Percentiles rank a stretch among this genome's conserved stretches.
phyloP scores from a whole-genome alignment of 1,140 invertebrate genomes.

The Drosophila obscura region DNA sequence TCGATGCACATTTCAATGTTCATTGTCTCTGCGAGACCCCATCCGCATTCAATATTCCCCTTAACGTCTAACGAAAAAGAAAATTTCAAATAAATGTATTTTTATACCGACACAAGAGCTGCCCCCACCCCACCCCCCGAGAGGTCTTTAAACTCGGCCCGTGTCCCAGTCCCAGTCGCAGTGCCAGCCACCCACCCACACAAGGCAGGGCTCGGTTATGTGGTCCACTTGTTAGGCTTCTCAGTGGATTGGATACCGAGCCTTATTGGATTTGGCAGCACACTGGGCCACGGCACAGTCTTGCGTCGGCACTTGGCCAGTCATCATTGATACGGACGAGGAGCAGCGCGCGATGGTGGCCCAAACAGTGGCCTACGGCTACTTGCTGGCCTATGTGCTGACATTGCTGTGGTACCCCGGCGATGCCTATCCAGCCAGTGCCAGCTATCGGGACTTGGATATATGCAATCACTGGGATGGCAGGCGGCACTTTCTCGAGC shows the following conservation, averaged over 20 bases:
- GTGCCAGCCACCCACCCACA: slow-evolving; percentile 7
- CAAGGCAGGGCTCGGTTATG: slow-evolving; percentile 20
- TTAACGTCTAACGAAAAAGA: slow-evolving; percentile 36
- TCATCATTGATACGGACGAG: slow-evolving; percentile 15
- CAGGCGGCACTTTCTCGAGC: slow-evolving; percentile 86
- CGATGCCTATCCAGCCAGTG: slow-evolving; percentile 61
- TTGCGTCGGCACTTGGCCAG: slow-evolving; percentile 42
- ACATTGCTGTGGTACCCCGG: slow-evolving; percentile 46
- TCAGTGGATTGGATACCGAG: slow-evolving; percentile 14
- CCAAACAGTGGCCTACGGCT: slow-evolving; percentile 57
- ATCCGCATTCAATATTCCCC: slow-evolving; percentile 30
- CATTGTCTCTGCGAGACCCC: slow-evolving; percentile 77
- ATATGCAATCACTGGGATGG: slow-evolving; percentile 87
- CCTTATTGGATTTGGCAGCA: slow-evolving; percentile 71
- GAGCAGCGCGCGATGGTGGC: slow-evolving; percentile 46
- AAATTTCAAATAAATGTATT: slow-evolving; percentile 76
- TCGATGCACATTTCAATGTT: slow-evolving; percentile 48
- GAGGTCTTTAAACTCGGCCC: slow-evolving; percentile 75
- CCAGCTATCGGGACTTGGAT: slow-evolving; percentile 84
- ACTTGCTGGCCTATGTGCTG: slow-evolving; percentile 55
- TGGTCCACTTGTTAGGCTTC: slow-evolving; percentile 67
- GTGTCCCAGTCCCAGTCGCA: too few species aligned
- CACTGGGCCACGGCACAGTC: slow-evolving; percentile 59
- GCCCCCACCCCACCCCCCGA: slow-evolving; percentile 19
- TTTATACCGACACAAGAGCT: slow-evolving; percentile 55